phyloP scores from a whole-genome alignment of 2,888 invertebrate species.

The Dryomyza anilis region DNA sequence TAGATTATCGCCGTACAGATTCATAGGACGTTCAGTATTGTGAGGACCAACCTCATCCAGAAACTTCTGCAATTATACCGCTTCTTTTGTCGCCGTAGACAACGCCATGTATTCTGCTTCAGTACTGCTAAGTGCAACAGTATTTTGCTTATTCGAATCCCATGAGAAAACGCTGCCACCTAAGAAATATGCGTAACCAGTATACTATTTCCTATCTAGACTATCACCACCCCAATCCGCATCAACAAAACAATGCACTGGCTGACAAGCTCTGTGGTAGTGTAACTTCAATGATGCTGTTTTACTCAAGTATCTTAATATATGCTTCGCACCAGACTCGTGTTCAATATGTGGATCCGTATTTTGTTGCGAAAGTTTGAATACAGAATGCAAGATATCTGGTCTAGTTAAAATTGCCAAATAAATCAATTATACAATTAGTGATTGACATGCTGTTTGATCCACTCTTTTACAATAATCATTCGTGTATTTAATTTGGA shows the following conservation, averaged over 20 bases:
- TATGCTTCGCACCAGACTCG: constrained; percentile 27
- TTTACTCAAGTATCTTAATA: constrained; percentile 18
- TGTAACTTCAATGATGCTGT: constrained; percentile 17
- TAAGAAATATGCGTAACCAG: constrained; percentile 29
- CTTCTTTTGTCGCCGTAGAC: constrained; percentile 19
- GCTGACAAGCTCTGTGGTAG: constrained; percentile 21
- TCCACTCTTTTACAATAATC: constrained; percentile 18
- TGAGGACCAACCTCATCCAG: neutral
- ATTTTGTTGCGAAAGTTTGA: constrained; percentile 31
- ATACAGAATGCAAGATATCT: constrained; percentile 30
- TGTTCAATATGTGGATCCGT: constrained; percentile 30
- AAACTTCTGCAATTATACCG: neutral
- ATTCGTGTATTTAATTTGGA: constrained; percentile 21
- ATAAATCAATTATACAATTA: constrained; percentile 34
- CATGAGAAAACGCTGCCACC: constrained; percentile 30
- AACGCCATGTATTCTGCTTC: constrained; percentile 31
- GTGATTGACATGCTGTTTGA: constrained; percentile 25
- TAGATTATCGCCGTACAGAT: constrained; percentile 15
- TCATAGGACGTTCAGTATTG: neutral
- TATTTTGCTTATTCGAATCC: constrained; percentile 31
- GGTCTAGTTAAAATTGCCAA: constrained; percentile 29
- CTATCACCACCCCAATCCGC: constrained; percentile 35
- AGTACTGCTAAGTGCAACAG: constrained; percentile 29
- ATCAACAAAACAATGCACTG: constrained; percentile 29
- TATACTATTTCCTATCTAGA: constrained; percentile 30